Conservation (phyloP, 1,140 invertebrate genomes). For the Nomia melanderi region DNA sequence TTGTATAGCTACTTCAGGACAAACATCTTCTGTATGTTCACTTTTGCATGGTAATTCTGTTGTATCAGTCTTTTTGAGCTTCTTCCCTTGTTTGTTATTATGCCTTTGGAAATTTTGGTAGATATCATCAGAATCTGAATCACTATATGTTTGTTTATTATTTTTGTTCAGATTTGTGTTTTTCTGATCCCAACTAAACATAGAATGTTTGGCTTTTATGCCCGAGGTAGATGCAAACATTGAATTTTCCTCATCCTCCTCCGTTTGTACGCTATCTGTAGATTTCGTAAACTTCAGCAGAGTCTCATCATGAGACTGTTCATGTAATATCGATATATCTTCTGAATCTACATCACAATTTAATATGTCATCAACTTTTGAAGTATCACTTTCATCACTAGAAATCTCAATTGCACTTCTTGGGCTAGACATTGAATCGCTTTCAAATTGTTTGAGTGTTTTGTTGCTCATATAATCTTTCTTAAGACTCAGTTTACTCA, state of each 20-base stretch:
- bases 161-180: too few relatives aligned
- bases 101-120: background rate
- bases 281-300: background rate
- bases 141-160: too few relatives aligned
- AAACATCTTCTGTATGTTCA: background rate
- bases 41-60: background rate
- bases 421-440: too few relatives aligned
- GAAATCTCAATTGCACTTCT: background rate
- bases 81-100: background rate
- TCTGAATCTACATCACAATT: background rate
- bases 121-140: background rate
- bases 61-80: background rate
- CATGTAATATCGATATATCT: rapidly evolving
- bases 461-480: background rate
- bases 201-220: background rate
- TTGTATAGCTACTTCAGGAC: constrained; percentile 20
- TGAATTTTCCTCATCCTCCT: background rate
- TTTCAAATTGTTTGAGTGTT: too few relatives aligned
- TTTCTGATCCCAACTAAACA: constrained; percentile 36
- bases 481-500: background rate
- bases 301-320: background rate
- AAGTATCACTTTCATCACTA: constrained; percentile 35
- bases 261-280: background rate
- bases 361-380: background rate
- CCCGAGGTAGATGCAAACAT: too few relatives aligned